Conservation (phyloP, 2,113 vertebrate genomes). For the Ivindomyrus marchei region DNA sequence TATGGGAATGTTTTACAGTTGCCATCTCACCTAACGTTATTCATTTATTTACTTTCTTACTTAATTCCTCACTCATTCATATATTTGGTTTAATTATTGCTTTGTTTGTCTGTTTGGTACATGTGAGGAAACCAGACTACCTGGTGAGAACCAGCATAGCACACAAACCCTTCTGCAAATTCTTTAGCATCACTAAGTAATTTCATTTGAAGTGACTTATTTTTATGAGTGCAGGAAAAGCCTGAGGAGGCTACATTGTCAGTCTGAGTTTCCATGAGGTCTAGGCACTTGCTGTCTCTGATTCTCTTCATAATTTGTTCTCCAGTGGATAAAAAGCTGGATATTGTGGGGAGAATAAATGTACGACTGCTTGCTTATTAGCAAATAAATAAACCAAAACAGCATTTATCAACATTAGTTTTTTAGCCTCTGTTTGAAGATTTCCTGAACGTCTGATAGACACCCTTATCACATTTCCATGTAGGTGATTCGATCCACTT, state of each 20-base stretch:
- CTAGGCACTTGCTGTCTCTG: background rate
- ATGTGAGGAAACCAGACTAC: background rate
- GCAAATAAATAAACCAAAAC: background rate
- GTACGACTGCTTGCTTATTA: background rate
- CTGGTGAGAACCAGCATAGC: background rate
- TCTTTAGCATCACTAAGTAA: background rate
- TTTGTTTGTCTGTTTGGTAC: background rate
- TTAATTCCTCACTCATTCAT: background rate
- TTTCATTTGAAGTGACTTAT: slow-evolving; percentile 15
- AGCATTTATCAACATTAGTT: background rate
- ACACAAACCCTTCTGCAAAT: background rate
- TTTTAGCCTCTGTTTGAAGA: background rate
- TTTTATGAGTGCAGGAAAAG: background rate
- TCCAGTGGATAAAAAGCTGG: slow-evolving; percentile 1
- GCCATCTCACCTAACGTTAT: background rate
- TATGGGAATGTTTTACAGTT: background rate
- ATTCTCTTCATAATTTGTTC: background rate
- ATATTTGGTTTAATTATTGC: background rate
- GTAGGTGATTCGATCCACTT: background rate
- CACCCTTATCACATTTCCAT: background rate
- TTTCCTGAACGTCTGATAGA: background rate
- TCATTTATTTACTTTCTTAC: background rate
- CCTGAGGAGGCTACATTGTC: background rate
- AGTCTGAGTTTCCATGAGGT: background rate
- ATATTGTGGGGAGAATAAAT: background rate